Evolutionary conservation across 2,888 invertebrate genomes (phyloP).

Genomic region (Caenorhabditis drosophilae): DNA sequence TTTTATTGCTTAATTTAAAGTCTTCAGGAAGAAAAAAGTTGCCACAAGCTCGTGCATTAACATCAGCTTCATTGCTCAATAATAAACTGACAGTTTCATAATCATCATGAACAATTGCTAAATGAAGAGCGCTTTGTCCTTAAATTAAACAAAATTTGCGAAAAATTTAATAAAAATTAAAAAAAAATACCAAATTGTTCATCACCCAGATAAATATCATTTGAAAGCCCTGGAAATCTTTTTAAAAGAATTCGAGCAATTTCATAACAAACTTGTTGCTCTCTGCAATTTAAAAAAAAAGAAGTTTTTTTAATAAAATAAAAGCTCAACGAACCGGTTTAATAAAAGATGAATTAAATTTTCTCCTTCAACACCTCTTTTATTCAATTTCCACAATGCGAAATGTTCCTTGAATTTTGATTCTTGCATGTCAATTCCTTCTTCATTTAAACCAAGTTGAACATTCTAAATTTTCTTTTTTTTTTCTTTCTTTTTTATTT

Average conservation of each 20-base stretch:
- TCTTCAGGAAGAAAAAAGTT: conserved; percentile 93
- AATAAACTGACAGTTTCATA: conserved; percentile 91
- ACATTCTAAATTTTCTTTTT: conserved; percentile 65
- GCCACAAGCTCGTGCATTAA: conserved; percentile 90
- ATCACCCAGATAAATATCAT: conserved; percentile 95
- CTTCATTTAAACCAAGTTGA: conserved; percentile 78
- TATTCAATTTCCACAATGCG: conserved; percentile 97
- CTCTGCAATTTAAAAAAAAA: conserved; percentile 25
- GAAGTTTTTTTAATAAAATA: background rate
- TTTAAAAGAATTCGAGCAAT: conserved; percentile 84
- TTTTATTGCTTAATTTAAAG: conserved; percentile 80
- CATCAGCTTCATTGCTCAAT: conserved; percentile 81
- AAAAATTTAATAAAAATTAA: background rate
- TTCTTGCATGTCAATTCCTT: conserved; percentile 79
- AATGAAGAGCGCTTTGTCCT: conserved; percentile 90
- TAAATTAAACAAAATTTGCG: conserved; percentile 25
- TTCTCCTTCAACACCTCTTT: conserved; percentile 92
- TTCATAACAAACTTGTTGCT: conserved; percentile 54
- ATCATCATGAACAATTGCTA: conserved; percentile 94
- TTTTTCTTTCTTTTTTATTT: too few relatives aligned
- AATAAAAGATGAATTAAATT: conserved; percentile 91
- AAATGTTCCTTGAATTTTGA: conserved; percentile 77
- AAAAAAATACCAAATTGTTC: conserved; percentile 83
- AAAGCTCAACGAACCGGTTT: conserved; percentile 81
- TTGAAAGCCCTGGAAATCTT: conserved; percentile 76